These are phyloP conservation scores for Tenebrosternarchus preto DNA, from an alignment of 2,113 vertebrate genomes.

Conservation along the genomic window DNA sequence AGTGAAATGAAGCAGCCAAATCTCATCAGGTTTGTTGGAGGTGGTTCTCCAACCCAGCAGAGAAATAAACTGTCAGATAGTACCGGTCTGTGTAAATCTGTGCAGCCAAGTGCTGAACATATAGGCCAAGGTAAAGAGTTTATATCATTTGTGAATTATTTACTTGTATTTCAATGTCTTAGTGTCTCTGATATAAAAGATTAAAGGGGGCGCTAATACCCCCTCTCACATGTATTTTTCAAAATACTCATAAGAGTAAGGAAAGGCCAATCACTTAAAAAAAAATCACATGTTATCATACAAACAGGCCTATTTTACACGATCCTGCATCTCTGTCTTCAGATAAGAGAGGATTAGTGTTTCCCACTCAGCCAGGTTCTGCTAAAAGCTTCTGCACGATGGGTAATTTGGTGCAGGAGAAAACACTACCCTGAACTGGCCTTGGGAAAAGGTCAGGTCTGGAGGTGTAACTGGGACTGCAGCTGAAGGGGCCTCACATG, in stretches of 20 bases:
- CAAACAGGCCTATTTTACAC: slow-evolving; percentile 17
- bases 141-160: not conserved
- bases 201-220: not conserved
- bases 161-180: not conserved
- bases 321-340: slow-evolving; percentile 15
- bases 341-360: slow-evolving; percentile 1
- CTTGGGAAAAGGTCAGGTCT: slow-evolving; percentile 30
- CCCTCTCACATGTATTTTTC: not conserved
- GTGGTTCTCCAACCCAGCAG: not conserved
- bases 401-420: slow-evolving; percentile 34
- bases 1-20: not conserved
- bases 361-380: slow-evolving; percentile 12
- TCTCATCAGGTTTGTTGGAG: not conserved
- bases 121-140: not conserved
- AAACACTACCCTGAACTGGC: slow-evolving; percentile 11
- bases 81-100: not conserved
- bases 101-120: not conserved
- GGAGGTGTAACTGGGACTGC: not conserved
- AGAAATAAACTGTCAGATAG: too few species aligned
- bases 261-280: not conserved
- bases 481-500: not conserved
- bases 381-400: slow-evolving; percentile 40
- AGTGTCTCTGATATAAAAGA: slow-evolving; percentile 15
- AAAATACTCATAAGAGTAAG: not conserved
- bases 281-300: not conserved